Conservation (phyloP, 2,888 invertebrate genomes). For the Hermodice carunculata region DNA sequence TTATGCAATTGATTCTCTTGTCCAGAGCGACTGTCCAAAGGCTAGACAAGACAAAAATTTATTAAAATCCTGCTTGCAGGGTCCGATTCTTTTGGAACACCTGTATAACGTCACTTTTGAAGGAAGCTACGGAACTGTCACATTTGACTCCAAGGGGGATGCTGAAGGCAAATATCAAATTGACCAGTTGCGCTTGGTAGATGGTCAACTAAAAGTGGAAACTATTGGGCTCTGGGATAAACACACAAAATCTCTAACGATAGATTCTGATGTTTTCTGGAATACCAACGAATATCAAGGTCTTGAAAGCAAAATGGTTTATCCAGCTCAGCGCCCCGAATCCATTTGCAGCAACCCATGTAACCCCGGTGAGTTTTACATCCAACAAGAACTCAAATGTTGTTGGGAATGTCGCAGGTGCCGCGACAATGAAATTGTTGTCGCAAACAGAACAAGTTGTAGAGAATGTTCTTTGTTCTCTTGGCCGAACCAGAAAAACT, state of each 20-base stretch:
- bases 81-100: constrained; percentile 7
- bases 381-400: constrained; percentile 6
- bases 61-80: constrained; percentile 22
- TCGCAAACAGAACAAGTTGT: not conserved
- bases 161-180: constrained; percentile 32
- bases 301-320: not conserved
- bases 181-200: constrained; percentile 16
- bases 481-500: constrained; percentile 11
- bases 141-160: constrained; percentile 36
- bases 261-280: constrained; percentile 11
- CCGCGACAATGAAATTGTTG: constrained; percentile 1
- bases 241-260: not conserved
- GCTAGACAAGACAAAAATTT: not conserved
- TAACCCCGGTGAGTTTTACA: constrained; percentile 8
- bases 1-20: constrained; percentile 28
- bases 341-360: constrained; percentile 15
- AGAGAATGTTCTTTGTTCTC: not conserved
- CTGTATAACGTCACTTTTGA: constrained; percentile 27
- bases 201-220: constrained; percentile 4
- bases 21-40: constrained; percentile 22
- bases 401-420: constrained; percentile 17
- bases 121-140: constrained; percentile 30
- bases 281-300: constrained; percentile 1
- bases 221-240: constrained; percentile 36
- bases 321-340: not conserved